Conservation (phyloP, 2,888 invertebrate genomes). For the Aporophyla nigra region DNA sequence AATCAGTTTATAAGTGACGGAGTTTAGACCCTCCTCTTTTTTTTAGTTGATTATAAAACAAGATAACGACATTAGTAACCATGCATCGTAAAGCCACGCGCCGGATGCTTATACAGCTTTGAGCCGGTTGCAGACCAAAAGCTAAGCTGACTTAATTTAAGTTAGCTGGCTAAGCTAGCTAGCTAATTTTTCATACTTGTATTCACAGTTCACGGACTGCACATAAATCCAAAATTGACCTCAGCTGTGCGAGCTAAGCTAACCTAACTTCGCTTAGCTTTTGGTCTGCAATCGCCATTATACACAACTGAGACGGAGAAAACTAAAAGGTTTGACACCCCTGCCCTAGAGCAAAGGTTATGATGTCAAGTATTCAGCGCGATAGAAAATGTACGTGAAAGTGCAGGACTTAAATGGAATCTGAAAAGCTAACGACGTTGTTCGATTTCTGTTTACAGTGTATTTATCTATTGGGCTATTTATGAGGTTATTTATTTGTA, state of each 20-base stretch:
- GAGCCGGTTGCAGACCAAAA: too few species aligned
- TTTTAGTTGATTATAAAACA: background rate
- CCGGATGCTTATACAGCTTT: background rate
- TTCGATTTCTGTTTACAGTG: slow-evolving; percentile 23
- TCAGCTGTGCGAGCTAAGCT: too few species aligned
- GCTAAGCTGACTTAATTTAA: too few species aligned
- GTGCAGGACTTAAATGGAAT: slow-evolving; percentile 54
- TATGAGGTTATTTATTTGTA: slow-evolving; percentile 1
- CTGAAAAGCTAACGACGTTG: slow-evolving; percentile 46
- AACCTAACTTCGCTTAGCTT: too few species aligned
- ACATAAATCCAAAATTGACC: too few species aligned
- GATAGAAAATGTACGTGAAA: slow-evolving; percentile 60
- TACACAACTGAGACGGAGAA: background rate
- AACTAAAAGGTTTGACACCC: slow-evolving; percentile 34
- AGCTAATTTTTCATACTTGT: too few species aligned
- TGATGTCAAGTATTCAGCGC: slow-evolving; percentile 60
- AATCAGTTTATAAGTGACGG: too few species aligned
- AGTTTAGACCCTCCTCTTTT: too few species aligned
- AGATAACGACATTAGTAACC: background rate
- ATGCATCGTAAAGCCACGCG: background rate
- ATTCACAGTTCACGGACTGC: too few species aligned
- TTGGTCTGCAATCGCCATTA: too few species aligned
- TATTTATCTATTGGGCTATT: slow-evolving; percentile 16
- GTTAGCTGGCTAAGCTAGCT: too few species aligned
- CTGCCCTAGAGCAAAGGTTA: slow-evolving; percentile 54